Evolutionary conservation across 2,113 vertebrate genomes (phyloP).

Genomic region (rat (Rattus norvegicus)): DNA sequence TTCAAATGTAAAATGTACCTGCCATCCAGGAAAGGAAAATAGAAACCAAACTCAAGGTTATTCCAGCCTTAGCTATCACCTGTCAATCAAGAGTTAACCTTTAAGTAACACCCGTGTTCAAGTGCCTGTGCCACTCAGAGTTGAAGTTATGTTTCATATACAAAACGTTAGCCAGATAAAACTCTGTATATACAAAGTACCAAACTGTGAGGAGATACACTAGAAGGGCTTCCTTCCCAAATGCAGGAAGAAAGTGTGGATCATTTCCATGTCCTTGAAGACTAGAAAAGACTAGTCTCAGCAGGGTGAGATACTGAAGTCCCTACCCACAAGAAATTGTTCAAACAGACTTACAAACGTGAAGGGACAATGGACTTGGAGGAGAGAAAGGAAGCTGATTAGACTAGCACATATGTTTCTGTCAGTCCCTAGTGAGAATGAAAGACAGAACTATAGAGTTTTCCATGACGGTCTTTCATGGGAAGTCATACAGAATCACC

Average conservation of each 20-base stretch:
- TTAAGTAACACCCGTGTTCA: constrained; percentile 38
- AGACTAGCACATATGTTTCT: not conserved
- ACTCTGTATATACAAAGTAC: not conserved
- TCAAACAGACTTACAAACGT: not conserved
- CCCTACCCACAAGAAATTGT: not conserved
- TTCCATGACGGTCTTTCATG: not conserved
- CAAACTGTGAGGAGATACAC: not conserved
- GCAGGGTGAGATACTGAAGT: not conserved
- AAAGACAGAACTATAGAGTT: not conserved
- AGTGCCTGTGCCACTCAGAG: not conserved
- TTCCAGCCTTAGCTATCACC: constrained; percentile 40
- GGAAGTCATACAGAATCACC: not conserved
- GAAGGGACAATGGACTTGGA: not conserved
- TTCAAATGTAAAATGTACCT: constrained; percentile 60
- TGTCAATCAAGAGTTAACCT: constrained; percentile 56
- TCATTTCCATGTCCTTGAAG: not conserved
- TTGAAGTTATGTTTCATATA: constrained; percentile 26
- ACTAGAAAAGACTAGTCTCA: not conserved
- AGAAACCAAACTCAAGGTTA: constrained; percentile 62
- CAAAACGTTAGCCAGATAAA: constrained; percentile 16
- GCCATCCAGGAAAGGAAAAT: constrained; percentile 60
- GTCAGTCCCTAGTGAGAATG: not conserved
- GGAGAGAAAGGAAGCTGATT: not conserved
- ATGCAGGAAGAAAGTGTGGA: no score
- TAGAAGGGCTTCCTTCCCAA: not conserved